Base-by-base conservation (phyloP, 2,797 vertebrate genomes). In the Brachyrhaphis roseni region DNA sequence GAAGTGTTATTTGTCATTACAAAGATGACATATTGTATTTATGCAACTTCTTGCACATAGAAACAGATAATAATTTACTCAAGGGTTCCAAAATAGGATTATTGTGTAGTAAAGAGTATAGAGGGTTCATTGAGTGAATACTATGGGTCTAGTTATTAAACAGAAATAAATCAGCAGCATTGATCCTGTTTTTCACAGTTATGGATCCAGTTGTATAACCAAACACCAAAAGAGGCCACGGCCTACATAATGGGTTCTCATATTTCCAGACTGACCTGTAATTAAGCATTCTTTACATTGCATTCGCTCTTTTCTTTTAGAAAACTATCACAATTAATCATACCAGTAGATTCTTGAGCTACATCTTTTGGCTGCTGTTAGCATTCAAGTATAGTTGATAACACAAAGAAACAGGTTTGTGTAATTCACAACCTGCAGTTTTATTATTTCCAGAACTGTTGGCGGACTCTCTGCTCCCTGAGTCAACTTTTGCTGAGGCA, bases 371-470 rank as follows among this genome's bases (percentile, higher is more conserved):
- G 7, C 34, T 20, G 26, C 64, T 4, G 4, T 28, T 15, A n/a
- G 39, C 68, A 43, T 71, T 71, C 26, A 71, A 16, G 3, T 7
- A 66, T 26, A 68, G 36, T 6, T 68, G 18, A 68, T 12, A 41
- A 20, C 31, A 66, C 34, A 11, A 66, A 51, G 11, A 73, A 34
- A 34, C 39, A 49, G 12, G 20, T 57, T 15, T 43, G 26, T 34
- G 36, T 8, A 1, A 36, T 34, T 47, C 23, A 12, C 12, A 20
- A 92, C 93, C 91, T 78, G 85, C 72, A 39, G 53, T 18, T 59
- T 18, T 7, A 70, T 75, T 10, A 46, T 70, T 45, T 55, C 20
- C 82, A 53, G 26, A 34, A 43, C 2, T 16, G 20, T 75, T 43
- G 26, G 77, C 41, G 41, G 85, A 78, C 7, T n/a, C 7, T 28